Evolutionary conservation across 2,113 vertebrate species (phyloP), one percentile per base, ranked within the genome.

Genomic region (Cavia aperea): DNA sequence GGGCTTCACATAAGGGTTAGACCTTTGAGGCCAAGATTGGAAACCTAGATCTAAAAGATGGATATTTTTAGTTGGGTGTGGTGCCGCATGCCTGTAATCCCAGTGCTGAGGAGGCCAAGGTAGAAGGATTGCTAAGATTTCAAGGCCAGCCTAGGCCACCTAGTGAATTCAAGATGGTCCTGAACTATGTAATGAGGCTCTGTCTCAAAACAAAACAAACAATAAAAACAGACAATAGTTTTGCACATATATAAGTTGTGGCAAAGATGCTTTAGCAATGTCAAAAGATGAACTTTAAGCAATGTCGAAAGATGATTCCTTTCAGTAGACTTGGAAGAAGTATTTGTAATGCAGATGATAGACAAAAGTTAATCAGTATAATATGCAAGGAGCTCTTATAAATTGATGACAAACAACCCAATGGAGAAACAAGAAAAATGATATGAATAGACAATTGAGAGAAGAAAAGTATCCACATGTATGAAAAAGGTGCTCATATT

Each of bases 331-430:
- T 89, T 88, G 51, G 68, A 93, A 73, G 91, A 43, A 43, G 19
- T 70, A 73, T 93, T 79, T 94, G 33, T 90, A 60, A 70, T 92
- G 33, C 68, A 79, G 68, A 89, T 75, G 49, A 93, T 58, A 92
- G 70, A 87, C 77, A 93, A 95, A 89, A n/a, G 51, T 87, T 92
- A 68, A 93, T 84, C 65, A 78, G 39, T 65, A 11, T 68, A 83
- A 83, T 81, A 94, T 87, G 58, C 81, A 89, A 95, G 94, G 60
- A 92, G n/a, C 39, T 84, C 19, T 93, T 87, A 92, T 88, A 81
- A 65, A 81, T 51, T 93, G 89, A 86, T 92, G 90, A 82, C 19
- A 85, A 83, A 88, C 63, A 89, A 81, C 36, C 14, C 73, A 85
- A 58, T 19, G 26, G 62, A 92, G 75, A 89, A 94, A 92, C 43